Conservation (phyloP, 2,113 vertebrate genomes). For the Syngnathus scovelli region DNA sequence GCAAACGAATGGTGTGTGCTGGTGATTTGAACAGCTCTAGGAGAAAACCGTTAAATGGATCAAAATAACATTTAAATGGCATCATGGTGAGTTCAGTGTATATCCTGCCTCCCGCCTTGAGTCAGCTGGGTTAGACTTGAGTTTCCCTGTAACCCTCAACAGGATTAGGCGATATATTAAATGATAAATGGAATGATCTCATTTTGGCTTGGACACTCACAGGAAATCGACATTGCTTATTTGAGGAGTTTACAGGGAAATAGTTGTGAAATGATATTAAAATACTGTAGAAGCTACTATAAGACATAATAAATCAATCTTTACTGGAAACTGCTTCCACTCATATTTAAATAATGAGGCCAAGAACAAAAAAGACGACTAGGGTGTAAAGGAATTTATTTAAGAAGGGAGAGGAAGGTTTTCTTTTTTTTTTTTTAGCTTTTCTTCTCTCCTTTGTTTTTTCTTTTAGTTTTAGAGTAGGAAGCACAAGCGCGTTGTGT, state of each 20-base stretch:
- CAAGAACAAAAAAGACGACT: not conserved
- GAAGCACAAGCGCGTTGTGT: constrained; percentile 1
- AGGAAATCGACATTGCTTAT: not conserved
- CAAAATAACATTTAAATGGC: not conserved
- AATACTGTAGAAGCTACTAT: not conserved
- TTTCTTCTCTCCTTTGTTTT: not conserved
- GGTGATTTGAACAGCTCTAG: not conserved
- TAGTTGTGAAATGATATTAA: not conserved
- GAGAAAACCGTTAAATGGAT: not conserved
- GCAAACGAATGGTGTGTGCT: not conserved
- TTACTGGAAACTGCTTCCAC: not conserved
- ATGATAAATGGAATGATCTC: not conserved
- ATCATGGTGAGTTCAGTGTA: not conserved
- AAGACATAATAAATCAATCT: not conserved
- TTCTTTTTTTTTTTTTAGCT: no score
- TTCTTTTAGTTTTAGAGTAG: not conserved
- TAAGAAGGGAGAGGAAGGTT: not conserved
- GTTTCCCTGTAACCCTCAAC: not conserved
- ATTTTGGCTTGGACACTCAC: not conserved
- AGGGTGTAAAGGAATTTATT: not conserved
- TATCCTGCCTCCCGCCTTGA: not conserved
- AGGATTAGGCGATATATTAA: not conserved
- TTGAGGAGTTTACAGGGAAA: not conserved
- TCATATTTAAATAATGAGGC: not conserved
- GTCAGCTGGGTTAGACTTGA: not conserved